Conservation (phyloP, 2,888 invertebrate species). For the Muschampia staudingeri region DNA sequence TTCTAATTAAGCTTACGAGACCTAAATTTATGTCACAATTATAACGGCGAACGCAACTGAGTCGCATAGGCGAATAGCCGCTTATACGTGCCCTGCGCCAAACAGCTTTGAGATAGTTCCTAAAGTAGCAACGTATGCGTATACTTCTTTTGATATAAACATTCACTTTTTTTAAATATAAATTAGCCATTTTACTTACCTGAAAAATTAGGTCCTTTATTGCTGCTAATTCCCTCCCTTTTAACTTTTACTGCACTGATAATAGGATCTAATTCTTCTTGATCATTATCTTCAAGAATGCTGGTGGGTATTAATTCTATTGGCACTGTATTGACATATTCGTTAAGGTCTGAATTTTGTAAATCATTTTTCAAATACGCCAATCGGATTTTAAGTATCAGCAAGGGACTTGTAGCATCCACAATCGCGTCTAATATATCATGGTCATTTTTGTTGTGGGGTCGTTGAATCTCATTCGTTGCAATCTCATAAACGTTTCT, state of each 20-base stretch:
- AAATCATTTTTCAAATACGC: constrained; percentile 76
- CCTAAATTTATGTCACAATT: too few relatives aligned
- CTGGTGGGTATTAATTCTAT: constrained; percentile 41
- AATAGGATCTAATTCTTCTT: constrained; percentile 60
- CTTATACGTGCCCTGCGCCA: too few relatives aligned
- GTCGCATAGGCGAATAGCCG: too few relatives aligned
- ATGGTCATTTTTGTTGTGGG: constrained; percentile 72
- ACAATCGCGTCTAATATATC: constrained; percentile 74
- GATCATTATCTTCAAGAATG: constrained; percentile 61
- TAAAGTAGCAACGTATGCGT: too few relatives aligned
- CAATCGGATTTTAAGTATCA: constrained; percentile 83
- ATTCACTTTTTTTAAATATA: too few relatives aligned
- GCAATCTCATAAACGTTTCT: constrained; percentile 47
- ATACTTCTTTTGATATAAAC: too few relatives aligned
- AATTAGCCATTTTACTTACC: constrained; percentile 47
- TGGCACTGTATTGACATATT: constrained; percentile 65
- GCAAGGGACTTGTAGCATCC: constrained; percentile 78
- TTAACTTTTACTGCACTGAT: constrained; percentile 75
- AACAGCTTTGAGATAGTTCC: too few relatives aligned
- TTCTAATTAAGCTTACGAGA: too few relatives aligned
- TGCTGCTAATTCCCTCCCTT: constrained; percentile 72
- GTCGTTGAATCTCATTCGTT: constrained; percentile 67
- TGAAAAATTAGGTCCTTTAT: constrained; percentile 67
- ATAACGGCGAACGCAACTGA: too few relatives aligned
- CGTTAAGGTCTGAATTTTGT: constrained; percentile 67